A percentile compares a stretch with the other conserved stretches of the same genome.
These are phyloP conservation scores for Microcebus griseorufus DNA, from an alignment of 2,113 vertebrate species.

Conservation along the genomic window DNA sequence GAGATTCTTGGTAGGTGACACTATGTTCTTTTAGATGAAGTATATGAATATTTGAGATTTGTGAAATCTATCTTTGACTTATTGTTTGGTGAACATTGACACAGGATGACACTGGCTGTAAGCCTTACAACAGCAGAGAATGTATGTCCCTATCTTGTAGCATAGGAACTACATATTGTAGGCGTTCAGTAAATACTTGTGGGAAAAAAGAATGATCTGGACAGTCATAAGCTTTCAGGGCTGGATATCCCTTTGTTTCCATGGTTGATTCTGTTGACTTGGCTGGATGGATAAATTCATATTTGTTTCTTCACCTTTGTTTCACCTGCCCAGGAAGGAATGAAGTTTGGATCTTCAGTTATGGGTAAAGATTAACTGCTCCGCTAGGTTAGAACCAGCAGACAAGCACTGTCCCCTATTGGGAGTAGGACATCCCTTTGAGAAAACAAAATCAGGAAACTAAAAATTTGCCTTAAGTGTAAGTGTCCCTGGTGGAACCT, in stretches of 20 bases:
- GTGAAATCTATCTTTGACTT: neutral
- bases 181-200: neutral
- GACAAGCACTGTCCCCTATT: neutral
- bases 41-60: neutral
- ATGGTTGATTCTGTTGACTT: neutral
- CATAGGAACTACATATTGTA: neutral
- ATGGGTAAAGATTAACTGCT: neutral
- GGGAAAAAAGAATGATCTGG: fast-evolving
- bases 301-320: neutral
- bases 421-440: neutral
- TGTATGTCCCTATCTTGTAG: too few species aligned
- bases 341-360: neutral
- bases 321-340: neutral
- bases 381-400: neutral
- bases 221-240: neutral
- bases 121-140: neutral
- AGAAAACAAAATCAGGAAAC: neutral
- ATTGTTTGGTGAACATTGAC: neutral
- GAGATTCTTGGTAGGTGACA: neutral
- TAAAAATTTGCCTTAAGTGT: neutral
- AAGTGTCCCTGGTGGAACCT: neutral
- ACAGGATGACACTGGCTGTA: neutral
- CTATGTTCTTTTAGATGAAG: neutral
- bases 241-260: neutral
- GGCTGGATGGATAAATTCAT: neutral